These are phyloP conservation scores for Siniperca obscura DNA, from an alignment of 2,797 vertebrate genomes.

Conservation along the genomic window DNA sequence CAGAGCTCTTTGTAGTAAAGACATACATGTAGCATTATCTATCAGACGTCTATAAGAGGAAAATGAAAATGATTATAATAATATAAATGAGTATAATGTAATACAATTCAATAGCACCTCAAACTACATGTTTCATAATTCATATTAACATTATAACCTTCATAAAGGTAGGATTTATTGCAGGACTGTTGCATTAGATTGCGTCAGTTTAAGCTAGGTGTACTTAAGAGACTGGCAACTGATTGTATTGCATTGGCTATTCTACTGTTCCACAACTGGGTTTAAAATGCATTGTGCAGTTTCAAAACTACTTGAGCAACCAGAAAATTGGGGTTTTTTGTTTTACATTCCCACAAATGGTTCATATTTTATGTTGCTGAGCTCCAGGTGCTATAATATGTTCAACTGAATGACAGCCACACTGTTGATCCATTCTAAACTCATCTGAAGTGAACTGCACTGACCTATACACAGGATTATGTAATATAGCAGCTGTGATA, in stretches of 20 bases:
- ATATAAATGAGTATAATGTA: too few species aligned
- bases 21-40: too few species aligned
- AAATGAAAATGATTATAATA: neutral
- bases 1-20: too few species aligned
- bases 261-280: neutral
- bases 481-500: constrained; percentile 42
- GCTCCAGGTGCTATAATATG: constrained; percentile 21
- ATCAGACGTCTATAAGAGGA: neutral
- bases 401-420: constrained; percentile 17
- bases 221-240: neutral
- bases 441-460: constrained; percentile 29
- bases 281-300: neutral
- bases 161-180: neutral
- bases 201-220: neutral
- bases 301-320: neutral
- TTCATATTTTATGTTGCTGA: neutral
- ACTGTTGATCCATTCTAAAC: constrained; percentile 25
- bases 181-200: neutral
- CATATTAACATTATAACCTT: neutral
- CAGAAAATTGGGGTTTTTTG: neutral
- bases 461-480: constrained; percentile 36
- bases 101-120: neutral
- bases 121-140: too few species aligned
- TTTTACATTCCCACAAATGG: neutral
- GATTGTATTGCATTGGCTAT: too few species aligned